Percentiles rank a stretch among this genome's conserved stretches.
Evolutionary conservation across 2,113 vertebrate species (phyloP).

Genomic region (Ophthalmolycus amberensis): DNA sequence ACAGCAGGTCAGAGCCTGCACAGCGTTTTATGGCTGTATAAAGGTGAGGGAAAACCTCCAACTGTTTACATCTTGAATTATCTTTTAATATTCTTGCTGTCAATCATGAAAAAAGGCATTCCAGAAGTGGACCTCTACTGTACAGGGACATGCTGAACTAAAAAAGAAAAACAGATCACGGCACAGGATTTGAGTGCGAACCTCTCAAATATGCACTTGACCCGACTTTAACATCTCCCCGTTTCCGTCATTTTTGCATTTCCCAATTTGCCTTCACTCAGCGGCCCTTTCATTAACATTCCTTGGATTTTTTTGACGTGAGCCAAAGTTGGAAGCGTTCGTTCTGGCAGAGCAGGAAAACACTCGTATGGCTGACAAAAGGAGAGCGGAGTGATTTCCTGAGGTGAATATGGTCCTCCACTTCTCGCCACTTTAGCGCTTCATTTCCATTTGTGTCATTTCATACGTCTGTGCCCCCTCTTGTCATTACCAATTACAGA

Average conservation of each 20-base stretch:
- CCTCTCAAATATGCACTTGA: conserved; percentile 42
- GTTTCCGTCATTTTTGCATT: conserved; percentile 34
- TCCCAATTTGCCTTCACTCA: conserved; percentile 30
- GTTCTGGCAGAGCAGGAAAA: conserved; percentile 22
- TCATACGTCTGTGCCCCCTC: neutral
- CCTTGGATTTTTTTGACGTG: conserved; percentile 50
- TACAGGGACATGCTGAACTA: neutral
- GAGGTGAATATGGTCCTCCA: conserved; percentile 23
- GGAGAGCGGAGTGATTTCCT: conserved; percentile 24
- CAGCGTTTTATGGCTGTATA: neutral
- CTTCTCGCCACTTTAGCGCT: conserved; percentile 24
- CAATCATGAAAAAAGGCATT: neutral
- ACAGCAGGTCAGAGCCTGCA: conserved; percentile 15
- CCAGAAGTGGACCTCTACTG: neutral
- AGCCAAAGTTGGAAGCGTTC: conserved; percentile 49
- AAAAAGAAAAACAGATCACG: neutral
- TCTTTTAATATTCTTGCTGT: neutral
- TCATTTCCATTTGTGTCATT: conserved; percentile 13
- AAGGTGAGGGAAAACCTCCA: neutral
- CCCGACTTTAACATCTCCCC: conserved; percentile 29
- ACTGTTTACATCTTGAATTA: conserved; percentile 14
- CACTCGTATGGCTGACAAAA: conserved; percentile 50
- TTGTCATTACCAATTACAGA: neutral
- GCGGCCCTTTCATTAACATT: conserved; percentile 69
- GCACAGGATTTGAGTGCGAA: conserved; percentile 21